Conservation (phyloP, 2,888 invertebrate species). For the Drosophila seclusa region DNA sequence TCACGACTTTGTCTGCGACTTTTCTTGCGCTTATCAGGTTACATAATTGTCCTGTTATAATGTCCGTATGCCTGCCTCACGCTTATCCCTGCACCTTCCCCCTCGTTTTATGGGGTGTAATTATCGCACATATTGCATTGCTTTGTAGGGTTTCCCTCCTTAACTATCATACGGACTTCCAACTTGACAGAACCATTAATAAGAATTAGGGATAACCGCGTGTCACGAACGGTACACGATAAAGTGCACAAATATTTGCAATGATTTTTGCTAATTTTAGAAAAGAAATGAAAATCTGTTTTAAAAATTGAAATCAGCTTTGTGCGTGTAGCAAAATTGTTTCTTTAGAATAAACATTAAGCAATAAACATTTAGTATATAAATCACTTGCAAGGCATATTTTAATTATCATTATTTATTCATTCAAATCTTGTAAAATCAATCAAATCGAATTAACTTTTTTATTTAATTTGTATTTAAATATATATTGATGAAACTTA, state of each 20-base stretch:
- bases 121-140: conserved; percentile 66
- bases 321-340: neutral
- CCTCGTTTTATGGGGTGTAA: conserved; percentile 65
- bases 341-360: too few relatives aligned
- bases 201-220: conserved; percentile 19
- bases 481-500: neutral
- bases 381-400: neutral
- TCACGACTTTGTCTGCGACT: conserved; percentile 70
- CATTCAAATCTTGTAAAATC: neutral
- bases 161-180: conserved; percentile 29
- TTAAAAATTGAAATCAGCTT: neutral
- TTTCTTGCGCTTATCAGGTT: conserved; percentile 68
- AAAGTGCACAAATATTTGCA: neutral
- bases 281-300: neutral
- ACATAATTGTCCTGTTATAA: conserved; percentile 76
- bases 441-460: neutral
- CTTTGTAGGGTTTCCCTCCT: conserved; percentile 70
- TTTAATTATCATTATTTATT: neutral
- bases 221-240: conserved; percentile 9
- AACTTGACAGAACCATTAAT: conserved; percentile 40
- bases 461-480: neutral
- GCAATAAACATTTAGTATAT: neutral
- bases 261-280: neutral
- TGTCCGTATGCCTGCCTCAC: conserved; percentile 13
- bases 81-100: conserved; percentile 8